Evolutionary conservation across 2,888 invertebrate species (phyloP), one percentile per base, ranked within the genome.

Genomic region (Chalcosyrphus nemorum): DNA sequence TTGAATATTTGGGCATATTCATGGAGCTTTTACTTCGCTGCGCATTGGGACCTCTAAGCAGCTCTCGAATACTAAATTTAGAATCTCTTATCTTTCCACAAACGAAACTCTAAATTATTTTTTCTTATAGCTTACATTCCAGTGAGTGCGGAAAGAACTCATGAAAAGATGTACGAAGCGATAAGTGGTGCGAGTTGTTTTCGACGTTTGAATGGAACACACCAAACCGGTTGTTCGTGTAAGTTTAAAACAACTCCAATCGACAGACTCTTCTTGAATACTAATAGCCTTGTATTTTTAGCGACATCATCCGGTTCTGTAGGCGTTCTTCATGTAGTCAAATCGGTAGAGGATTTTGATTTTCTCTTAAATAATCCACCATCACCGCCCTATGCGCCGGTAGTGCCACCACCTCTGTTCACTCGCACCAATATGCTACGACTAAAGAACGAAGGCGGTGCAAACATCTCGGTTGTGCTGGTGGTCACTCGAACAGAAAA

Each of bases 171-270:
- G 93, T 97, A 97, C 89, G 94, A 94, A 87, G 91, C 94, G 9
- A 94, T 97, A 66, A 93, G 93, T 87, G 95, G 95, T 54, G 93
- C 94, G 52, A 94, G 95, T 63, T 99, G 99, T 92, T 97, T 97
- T 90, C 94, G 98, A 86, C 93, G 97, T 82, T 92, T 99, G 85
- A 99, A 99, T 93, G 98, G 95, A 75, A 99, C 99, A 9, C 97
- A 98, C 92, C 97, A 98, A 92, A 95, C 96, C 87, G 99, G 99
- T 81, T 99, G 99, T 91, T 95, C 97, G 63, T 97, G 98, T 98
- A 93, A 94, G 95, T 93, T n/a, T n/a, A n/a, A 81, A 32, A 50
- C 56, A 5, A 4, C 11, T 29, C 45, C 11, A 24, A n/a, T n/a
- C n/a, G n/a, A n/a, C n/a, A n/a, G n/a, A n/a, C n/a, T n/a, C n/a